These are phyloP conservation scores for Heliothis virescens DNA, from an alignment of 1,140 invertebrate genomes.

Conservation along the genomic window DNA sequence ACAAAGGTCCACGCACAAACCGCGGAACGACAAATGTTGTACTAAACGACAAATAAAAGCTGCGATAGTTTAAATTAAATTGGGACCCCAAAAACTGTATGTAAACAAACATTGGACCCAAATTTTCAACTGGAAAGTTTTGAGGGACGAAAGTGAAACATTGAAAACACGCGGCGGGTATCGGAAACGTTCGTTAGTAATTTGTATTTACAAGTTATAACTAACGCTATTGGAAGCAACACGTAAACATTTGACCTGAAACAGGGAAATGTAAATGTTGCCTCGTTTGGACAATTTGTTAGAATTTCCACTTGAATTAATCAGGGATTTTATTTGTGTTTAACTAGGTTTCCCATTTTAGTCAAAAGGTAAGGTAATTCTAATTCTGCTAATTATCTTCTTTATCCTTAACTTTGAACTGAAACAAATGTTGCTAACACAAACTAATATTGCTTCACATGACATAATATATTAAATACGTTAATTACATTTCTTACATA, in stretches of 20 bases:
- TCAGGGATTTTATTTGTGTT: not conserved
- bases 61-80: slow-evolving; percentile 81
- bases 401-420: too few species aligned
- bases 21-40: slow-evolving; percentile 74
- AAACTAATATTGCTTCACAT: too few species aligned
- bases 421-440: too few species aligned
- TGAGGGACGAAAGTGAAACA: slow-evolving; percentile 70
- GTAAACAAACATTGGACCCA: slow-evolving; percentile 77
- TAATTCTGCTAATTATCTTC: too few species aligned
- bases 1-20: slow-evolving; percentile 71
- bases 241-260: slow-evolving; percentile 39
- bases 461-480: too few species aligned
- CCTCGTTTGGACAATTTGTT: slow-evolving; percentile 10
- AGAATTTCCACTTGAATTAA: slow-evolving; percentile 1
- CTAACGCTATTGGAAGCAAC: slow-evolving; percentile 51
- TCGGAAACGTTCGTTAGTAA: slow-evolving; percentile 70
- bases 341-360: not conserved
- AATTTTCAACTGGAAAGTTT: slow-evolving; percentile 74
- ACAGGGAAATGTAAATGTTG: slow-evolving; percentile 35
- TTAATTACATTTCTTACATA: too few species aligned
- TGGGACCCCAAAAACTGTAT: slow-evolving; percentile 77
- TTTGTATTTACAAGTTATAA: slow-evolving; percentile 69
- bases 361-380: too few species aligned
- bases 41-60: slow-evolving; percentile 84
- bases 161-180: slow-evolving; percentile 71